Conservation (phyloP, 2,797 vertebrate species). For the Poeciliopsis gracilis region DNA sequence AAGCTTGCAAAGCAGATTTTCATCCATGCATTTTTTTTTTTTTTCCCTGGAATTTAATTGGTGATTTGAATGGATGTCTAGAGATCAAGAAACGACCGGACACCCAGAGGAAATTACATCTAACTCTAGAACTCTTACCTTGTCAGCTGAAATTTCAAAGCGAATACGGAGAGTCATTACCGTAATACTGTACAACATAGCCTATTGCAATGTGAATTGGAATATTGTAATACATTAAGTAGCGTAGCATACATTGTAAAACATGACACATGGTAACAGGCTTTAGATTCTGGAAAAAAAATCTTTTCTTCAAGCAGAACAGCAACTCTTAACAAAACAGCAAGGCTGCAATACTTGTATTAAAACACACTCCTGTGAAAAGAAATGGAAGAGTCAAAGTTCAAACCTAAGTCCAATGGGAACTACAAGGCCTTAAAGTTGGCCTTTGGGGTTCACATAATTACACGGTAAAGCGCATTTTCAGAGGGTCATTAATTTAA, state of each 20-base stretch:
- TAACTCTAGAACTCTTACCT: not conserved
- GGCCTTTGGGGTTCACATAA: not conserved
- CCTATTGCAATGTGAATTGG: not conserved
- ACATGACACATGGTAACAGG: not conserved
- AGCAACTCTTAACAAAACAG: not conserved
- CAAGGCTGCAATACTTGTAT: not conserved
- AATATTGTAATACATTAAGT: not conserved
- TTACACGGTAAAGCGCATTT: not conserved
- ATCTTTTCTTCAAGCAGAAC: not conserved
- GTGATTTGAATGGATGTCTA: not conserved
- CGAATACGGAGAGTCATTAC: not conserved
- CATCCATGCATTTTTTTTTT: not conserved
- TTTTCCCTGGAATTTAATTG: not conserved
- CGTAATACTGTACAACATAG: not conserved
- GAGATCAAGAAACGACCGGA: not conserved
- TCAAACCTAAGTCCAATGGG: not conserved
- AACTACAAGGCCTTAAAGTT: no score
- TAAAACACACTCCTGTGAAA: not conserved
- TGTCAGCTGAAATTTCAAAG: not conserved
- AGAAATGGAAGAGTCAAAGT: not conserved
- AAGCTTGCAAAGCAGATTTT: not conserved
- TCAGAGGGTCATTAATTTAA: not conserved
- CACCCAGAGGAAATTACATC: not conserved
- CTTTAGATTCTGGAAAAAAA: not conserved
- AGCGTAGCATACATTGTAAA: not conserved